Conservation (phyloP, 1,140 invertebrate species). For the Lepidurus apus region DNA sequence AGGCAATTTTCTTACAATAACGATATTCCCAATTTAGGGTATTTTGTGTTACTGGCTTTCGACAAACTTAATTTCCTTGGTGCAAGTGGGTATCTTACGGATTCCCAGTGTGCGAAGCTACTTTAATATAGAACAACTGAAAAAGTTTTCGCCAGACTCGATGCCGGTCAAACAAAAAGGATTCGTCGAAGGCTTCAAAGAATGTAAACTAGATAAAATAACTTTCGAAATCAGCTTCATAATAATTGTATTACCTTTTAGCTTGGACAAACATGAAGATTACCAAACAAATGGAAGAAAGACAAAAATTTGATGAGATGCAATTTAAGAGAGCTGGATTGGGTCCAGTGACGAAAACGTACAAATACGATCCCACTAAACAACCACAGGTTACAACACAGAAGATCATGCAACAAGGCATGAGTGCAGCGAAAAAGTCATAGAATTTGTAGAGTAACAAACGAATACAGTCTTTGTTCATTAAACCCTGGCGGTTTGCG, state of each 20-base stretch:
- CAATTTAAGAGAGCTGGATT: slow-evolving; percentile 75
- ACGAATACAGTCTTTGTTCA: slow-evolving; percentile 19
- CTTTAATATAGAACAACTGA: slow-evolving; percentile 68
- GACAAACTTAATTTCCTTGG: slow-evolving; percentile 80
- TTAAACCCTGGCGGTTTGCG: neutral
- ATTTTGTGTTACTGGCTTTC: slow-evolving; percentile 86
- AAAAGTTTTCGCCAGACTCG: slow-evolving; percentile 52
- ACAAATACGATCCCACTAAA: slow-evolving; percentile 73
- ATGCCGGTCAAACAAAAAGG: slow-evolving; percentile 65
- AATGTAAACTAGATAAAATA: slow-evolving; percentile 58
- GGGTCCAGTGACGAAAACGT: slow-evolving; percentile 80
- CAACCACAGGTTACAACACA: slow-evolving; percentile 32
- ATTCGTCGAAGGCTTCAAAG: slow-evolving; percentile 70
- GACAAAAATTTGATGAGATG: slow-evolving; percentile 66
- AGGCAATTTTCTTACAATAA: neutral
- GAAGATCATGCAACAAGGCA: slow-evolving; percentile 28
- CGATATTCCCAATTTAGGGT: slow-evolving; percentile 53
- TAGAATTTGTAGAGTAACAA: slow-evolving; percentile 23
- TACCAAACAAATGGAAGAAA: slow-evolving; percentile 65
- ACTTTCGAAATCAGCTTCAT: neutral
- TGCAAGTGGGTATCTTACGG: slow-evolving; percentile 72
- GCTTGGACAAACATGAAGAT: slow-evolving; percentile 80
- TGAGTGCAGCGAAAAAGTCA: slow-evolving; percentile 29
- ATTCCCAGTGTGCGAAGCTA: slow-evolving; percentile 64
- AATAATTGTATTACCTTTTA: slow-evolving; percentile 44